A percentile compares a stretch with the other conserved stretches of the same genome.
These are phyloP conservation scores for Rhagium mordax DNA, from an alignment of 2,888 invertebrate genomes.

Conservation along the genomic window DNA sequence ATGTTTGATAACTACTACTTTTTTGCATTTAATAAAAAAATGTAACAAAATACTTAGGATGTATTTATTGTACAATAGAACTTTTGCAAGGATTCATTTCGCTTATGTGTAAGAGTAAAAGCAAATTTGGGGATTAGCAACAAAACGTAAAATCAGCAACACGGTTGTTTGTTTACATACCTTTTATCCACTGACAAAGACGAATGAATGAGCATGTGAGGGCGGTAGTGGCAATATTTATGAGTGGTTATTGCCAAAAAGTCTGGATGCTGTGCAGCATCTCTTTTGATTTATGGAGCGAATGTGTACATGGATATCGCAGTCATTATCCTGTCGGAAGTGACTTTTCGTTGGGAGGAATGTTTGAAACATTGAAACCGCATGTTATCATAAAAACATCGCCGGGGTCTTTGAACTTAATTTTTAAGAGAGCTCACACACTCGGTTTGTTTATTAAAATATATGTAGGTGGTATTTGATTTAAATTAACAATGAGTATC, in stretches of 20 bases:
- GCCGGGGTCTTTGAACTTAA: constrained; percentile 28
- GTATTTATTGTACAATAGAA: no score
- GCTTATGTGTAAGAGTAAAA: not conserved
- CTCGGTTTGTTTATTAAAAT: not conserved
- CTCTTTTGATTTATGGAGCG: constrained; percentile 20
- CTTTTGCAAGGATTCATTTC: no score
- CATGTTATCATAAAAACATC: constrained; percentile 31
- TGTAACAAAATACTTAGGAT: no score
- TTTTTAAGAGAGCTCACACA: constrained; percentile 8
- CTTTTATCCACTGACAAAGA: constrained; percentile 6
- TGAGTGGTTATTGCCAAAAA: constrained; percentile 12
- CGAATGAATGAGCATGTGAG: constrained; percentile 19
- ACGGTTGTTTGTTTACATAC: constrained; percentile 6
- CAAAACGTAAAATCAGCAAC: not conserved
- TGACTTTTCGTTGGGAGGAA: constrained; percentile 27
- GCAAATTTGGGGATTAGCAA: not conserved
- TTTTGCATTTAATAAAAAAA: no score
- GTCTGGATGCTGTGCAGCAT: constrained; percentile 14
- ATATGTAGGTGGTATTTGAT: not conserved
- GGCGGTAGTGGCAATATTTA: not conserved
- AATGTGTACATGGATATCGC: constrained; percentile 23
- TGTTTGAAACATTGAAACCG: constrained; percentile 17
- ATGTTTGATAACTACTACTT: no score
- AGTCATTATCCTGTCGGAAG: constrained; percentile 36
- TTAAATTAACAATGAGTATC: not conserved